phyloP scores from a whole-genome alignment of 2,888 invertebrate genomes.

The Cantharis lateralis region DNA sequence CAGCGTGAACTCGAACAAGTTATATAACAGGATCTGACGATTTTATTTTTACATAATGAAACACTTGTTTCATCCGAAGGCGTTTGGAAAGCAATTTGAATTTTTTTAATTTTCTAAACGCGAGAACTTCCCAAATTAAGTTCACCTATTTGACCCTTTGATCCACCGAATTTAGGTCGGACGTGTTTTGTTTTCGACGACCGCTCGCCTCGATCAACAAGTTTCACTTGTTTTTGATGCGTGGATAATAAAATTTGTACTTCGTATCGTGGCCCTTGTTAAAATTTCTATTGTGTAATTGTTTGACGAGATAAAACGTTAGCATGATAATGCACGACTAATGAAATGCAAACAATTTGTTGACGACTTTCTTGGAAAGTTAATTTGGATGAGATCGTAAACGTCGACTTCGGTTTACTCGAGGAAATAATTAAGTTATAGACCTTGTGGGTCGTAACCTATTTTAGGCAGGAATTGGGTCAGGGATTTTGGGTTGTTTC shows the following conservation, averaged over 20 bases:
- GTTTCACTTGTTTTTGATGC: not conserved
- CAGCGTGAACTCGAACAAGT: not conserved
- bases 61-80: not conserved
- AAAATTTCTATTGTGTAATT: not conserved
- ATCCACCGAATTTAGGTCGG: too few relatives aligned
- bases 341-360: not conserved
- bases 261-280: not conserved
- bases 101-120: not conserved
- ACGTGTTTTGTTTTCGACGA: not conserved
- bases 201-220: not conserved
- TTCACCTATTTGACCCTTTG: not conserved
- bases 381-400: not conserved
- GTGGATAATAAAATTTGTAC: not conserved
- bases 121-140: not conserved
- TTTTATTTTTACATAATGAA: not conserved
- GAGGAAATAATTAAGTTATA: not conserved
- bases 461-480: constrained; percentile 21
- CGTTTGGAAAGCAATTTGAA: not conserved
- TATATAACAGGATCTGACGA: not conserved
- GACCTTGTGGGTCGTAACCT: constrained; percentile 20
- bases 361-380: not conserved
- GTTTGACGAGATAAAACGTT: not conserved
- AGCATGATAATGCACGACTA: not conserved
- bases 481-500: constrained; percentile 17
- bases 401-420: not conserved